Evolutionary conservation across 2,888 invertebrate species (phyloP).

Genomic region (Pogonocherus hispidulus): DNA sequence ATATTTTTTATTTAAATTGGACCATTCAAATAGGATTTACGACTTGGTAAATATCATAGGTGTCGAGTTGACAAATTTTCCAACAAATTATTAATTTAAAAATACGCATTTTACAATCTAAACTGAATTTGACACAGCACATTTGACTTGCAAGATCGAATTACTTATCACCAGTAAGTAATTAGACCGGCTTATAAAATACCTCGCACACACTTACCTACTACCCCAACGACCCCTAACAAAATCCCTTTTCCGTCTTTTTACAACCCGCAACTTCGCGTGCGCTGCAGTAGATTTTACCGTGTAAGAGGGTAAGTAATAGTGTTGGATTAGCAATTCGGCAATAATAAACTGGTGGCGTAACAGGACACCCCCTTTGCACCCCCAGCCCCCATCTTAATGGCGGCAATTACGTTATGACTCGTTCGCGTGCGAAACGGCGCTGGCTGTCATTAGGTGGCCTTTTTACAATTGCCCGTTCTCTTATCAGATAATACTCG

Average conservation of each 20-base stretch:
- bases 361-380: slow-evolving; percentile 46
- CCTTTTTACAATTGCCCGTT: slow-evolving; percentile 50
- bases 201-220: too few relatives aligned
- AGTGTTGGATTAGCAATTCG: slow-evolving; percentile 63
- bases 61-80: too few relatives aligned
- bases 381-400: slow-evolving; percentile 45
- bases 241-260: slow-evolving; percentile 15
- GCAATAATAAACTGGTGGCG: slow-evolving; percentile 57
- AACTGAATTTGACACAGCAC: too few relatives aligned
- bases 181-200: background rate
- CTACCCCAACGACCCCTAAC: background rate
- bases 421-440: slow-evolving; percentile 63
- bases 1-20: too few relatives aligned
- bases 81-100: too few relatives aligned
- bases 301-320: slow-evolving; percentile 53
- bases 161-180: too few relatives aligned
- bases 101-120: too few relatives aligned
- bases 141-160: too few relatives aligned
- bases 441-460: slow-evolving; percentile 59
- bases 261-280: slow-evolving; percentile 11
- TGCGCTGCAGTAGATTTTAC: slow-evolving; percentile 22
- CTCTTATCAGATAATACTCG: slow-evolving; percentile 40
- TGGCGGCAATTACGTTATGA: slow-evolving; percentile 66
- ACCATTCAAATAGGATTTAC: too few relatives aligned
- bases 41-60: too few relatives aligned